Evolutionary conservation across 2,113 vertebrate species (phyloP), one percentile per base, ranked within the genome.

Genomic region (Passerina amoena): DNA sequence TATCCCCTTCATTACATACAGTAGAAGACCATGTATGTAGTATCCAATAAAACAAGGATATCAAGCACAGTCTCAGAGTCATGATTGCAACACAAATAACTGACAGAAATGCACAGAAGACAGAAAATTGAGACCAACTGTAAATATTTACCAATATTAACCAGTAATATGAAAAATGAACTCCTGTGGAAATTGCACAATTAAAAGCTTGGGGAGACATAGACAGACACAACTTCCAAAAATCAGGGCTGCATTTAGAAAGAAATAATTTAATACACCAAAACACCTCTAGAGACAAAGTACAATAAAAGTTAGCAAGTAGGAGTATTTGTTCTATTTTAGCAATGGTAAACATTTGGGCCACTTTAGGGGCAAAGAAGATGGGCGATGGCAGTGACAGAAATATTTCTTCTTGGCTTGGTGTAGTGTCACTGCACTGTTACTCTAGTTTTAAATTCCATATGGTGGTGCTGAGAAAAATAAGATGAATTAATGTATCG

Each of bases 111-210:
- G 60, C 82, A 81, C 13, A 51, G 51, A 69, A 88, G 54, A 65
- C 28, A 92, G 60, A 51, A 93, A 95, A 92, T 56, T 81, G 82
- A 93, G 27, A 79, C 42, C 2, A 3, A 71, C 14, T 60, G 31
- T 47, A 83, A 90, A 56, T 71, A 82, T 40, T 56, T 86, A 40
- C 42, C 65, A 64, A 38, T 37, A 51, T 51, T 60, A 51, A 78
- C 19, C 45, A 53, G 28, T 45, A 69, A 50, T 33, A 44, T 44
- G 25, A 68, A 90, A 90, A 83, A 95, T 37, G 48, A 93, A 86
- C 10, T 60, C 38, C 48, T 25, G 12, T 50, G 47, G 60, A 82
- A 93, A 77, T 3, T 56, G 47, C 40, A 66, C 0, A 0, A 33
- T 78, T 77, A 78, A 75, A 81, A 93, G 31, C 27, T 70, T 77